Percentiles rank a stretch among this genome's conserved stretches.
phyloP scores from a whole-genome alignment of 2,797 vertebrate species.

The Glossophaga mutica region DNA sequence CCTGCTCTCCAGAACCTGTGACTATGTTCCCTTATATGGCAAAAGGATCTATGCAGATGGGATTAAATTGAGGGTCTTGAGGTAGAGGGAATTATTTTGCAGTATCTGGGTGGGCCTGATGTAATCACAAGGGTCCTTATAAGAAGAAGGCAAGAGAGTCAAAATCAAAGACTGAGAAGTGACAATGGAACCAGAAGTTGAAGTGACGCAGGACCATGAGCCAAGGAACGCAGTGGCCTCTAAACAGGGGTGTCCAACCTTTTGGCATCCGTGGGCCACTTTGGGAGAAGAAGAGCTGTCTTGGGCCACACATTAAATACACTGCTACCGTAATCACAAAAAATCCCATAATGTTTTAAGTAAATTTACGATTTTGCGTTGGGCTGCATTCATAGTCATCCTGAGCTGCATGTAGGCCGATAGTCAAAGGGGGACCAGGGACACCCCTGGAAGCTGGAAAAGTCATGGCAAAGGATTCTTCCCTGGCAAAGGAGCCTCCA shows the following conservation, averaged over 20 bases:
- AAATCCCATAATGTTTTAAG: no score
- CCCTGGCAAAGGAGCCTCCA: no score
- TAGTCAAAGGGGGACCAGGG: no score
- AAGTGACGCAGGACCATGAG: background rate
- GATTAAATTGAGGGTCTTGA: background rate
- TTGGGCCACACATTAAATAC: no score
- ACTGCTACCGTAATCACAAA: no score
- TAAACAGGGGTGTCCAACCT: no score
- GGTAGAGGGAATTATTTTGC: background rate
- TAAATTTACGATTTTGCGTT: no score
- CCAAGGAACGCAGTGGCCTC: background rate
- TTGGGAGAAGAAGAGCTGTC: no score
- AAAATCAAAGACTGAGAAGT: background rate
- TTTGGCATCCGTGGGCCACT: no score
- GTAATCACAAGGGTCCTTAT: background rate
- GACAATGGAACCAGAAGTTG: background rate
- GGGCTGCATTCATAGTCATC: no score
- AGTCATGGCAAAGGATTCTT: fast-evolving
- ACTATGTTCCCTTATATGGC: background rate
- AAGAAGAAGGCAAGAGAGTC: background rate
- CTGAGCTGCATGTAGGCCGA: no score
- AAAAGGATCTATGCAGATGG: background rate
- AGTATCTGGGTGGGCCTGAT: background rate
- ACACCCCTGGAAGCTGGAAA: background rate
- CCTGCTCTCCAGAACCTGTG: background rate